Evolutionary conservation across 2,888 invertebrate species (phyloP), one percentile per base, ranked within the genome.

Genomic region (Apoderus coryli): DNA sequence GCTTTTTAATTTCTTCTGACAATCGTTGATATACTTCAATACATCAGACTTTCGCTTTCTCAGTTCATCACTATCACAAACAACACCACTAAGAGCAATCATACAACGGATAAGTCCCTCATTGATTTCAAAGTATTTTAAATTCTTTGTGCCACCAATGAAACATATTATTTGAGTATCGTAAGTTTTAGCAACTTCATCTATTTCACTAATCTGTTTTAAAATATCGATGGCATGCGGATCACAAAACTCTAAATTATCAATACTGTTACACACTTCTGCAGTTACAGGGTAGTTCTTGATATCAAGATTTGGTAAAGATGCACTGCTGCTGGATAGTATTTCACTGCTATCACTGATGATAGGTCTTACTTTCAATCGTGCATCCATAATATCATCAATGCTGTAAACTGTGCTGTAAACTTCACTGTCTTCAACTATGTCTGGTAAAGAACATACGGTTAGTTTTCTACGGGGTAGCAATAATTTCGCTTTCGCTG

Each of bases 101-200:
- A 39, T 39, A 4, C 40, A 35, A 10, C 34, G 35, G 9, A 46
- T 41, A 3, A 39, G 27, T 23, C 35, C 37, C 15, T 46, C 44
- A 22, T 44, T 44, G 3, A 44, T 37, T 32, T 46, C 44, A 27
- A 40, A 46, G 31, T 32, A 46, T 29, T 34, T 40, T 14, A 46
- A 22, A 22, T 42, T 37, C 12, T 37, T 40, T 1, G 15, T 29
- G 5, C 19, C 27, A 3, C 41, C 44, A 4, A 27, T 27, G 15
- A 42, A 45, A 4, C 24, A 33, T 2, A 29, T 31, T 12, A 42
- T 35, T 14, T 44, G 42, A 2, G 32, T 27, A 11, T 45, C 44
- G 3, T 41, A 25, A n/a, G 28, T 32, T 11, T 9, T 16, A 3
- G 31, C 37, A 3, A 34, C 29, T 5, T 40, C 40, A 22, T 44